Base-by-base conservation (phyloP, 2,113 vertebrate genomes). In the Urocynchramus pylzowi region DNA sequence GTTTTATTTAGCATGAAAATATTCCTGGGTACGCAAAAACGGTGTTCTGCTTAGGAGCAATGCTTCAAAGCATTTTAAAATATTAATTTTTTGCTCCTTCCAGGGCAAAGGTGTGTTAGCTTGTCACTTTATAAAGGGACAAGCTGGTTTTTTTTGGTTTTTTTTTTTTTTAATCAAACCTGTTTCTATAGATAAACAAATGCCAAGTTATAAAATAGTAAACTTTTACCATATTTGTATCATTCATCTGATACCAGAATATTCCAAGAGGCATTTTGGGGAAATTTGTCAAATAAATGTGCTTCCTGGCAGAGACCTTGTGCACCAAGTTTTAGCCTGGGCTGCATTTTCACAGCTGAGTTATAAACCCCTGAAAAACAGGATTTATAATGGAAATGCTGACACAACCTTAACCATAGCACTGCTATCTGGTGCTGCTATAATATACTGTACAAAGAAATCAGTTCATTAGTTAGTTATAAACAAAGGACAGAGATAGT, bases 401-500 rank as follows among this genome's bases (percentile, higher is more conserved):
- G 97, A 96, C 97, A 96, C 79, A 79, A 61, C 87, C 95, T 97
- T 85, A 96, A 90, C 92, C 87, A 92, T 85, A 54, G 92, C 70
- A 79, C 76, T 81, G 77, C 87, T 96, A 93, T 91, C 84, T 93
- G 93, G 97, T 90, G 73, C 91, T 28, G 54, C 68, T 89, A 76
- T 97, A 97, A 98, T 98, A 97, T 97, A 98, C 97, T 94, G 87
- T 96, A 84, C 1, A 21, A 95, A 97, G 94, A 97, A 98, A 98
- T 95, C 97, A 97, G 97, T 97, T 97, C 98, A 96, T 97, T 97
- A 96, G 97, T 97, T 97, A 98, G 98, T 98, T 97, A 98, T 97
- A 97, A 97, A 98, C 97, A 97, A 97, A 97, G 90, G 97, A 96
- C 97, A 96, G 95, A 96, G 94, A 95, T 31, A 93, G 97, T 98